Evolutionary conservation across 2,888 invertebrate genomes (phyloP).

Genomic region (Omphaloscelis lunosa): DNA sequence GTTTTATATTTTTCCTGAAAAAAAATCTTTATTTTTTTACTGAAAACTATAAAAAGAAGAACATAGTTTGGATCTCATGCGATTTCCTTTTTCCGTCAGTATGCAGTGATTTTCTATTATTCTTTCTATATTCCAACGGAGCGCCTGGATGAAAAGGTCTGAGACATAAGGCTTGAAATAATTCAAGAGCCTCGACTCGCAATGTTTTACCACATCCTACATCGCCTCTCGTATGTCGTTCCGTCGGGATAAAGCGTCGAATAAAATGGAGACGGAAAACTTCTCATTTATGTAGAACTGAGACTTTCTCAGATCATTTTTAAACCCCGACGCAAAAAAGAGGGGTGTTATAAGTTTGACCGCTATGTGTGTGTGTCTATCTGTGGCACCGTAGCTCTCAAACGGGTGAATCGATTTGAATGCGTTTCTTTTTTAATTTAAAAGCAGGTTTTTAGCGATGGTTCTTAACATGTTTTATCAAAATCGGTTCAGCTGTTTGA

Average conservation of each 20-base stretch:
- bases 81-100: conserved; percentile 13
- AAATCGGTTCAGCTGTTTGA: too few species aligned
- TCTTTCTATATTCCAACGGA: conserved; percentile 45
- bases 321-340: too few species aligned
- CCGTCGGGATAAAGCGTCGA: conserved; percentile 54
- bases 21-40: conserved; percentile 10
- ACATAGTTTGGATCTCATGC: background rate
- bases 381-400: too few species aligned
- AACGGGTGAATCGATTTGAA: too few species aligned
- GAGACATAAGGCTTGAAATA: conserved; percentile 58
- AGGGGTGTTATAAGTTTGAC: too few species aligned
- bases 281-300: conserved; percentile 61
- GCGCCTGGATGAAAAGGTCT: conserved; percentile 56
- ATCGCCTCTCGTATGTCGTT: conserved; percentile 44
- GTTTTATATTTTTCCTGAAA: background rate
- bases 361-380: too few species aligned
- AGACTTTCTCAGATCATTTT: conserved; percentile 14
- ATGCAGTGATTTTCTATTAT: conserved; percentile 56
- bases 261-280: conserved; percentile 54
- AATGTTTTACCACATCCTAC: conserved; percentile 60
- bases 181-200: conserved; percentile 59
- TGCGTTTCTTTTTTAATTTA: too few species aligned
- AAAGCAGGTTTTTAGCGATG: too few species aligned
- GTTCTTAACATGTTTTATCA: too few species aligned
- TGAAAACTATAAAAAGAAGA: conserved; percentile 9